Evolutionary conservation across 2,113 vertebrate species (phyloP).

Genomic region (Fregetta grallaria): DNA sequence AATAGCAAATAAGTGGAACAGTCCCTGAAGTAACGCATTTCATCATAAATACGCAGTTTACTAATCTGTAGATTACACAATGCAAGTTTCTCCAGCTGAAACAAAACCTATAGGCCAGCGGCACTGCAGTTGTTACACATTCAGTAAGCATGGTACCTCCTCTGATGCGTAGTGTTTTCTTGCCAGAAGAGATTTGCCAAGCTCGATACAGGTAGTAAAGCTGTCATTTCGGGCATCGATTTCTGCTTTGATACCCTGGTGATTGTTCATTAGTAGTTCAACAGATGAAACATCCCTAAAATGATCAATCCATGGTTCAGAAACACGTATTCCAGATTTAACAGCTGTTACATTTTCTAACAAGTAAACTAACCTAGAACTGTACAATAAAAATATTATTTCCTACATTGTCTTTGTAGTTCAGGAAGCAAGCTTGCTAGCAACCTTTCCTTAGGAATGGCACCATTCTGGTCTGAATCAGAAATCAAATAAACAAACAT

Average conservation of each 20-base stretch:
- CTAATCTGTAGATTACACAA: neutral
- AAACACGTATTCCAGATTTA: neutral
- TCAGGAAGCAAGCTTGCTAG: neutral
- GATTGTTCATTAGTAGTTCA: slow-evolving; percentile 97
- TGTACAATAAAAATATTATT: neutral
- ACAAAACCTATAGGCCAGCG: neutral
- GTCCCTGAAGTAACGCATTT: neutral
- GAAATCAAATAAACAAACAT: neutral
- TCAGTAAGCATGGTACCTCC: slow-evolving; percentile 76
- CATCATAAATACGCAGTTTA: neutral
- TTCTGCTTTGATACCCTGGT: slow-evolving; percentile 97
- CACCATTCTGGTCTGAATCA: neutral
- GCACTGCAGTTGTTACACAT: neutral
- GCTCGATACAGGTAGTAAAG: slow-evolving; percentile 93
- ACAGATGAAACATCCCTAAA: slow-evolving; percentile 94
- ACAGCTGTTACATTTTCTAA: neutral
- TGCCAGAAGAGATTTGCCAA: slow-evolving; percentile 91
- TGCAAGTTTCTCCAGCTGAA: neutral
- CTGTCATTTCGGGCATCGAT: slow-evolving; percentile 96
- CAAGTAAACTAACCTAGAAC: neutral
- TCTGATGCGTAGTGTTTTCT: slow-evolving; percentile 93
- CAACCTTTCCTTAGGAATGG: neutral
- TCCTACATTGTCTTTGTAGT: neutral
- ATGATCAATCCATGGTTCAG: neutral
- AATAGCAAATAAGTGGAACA: neutral